A percentile compares a stretch with the other conserved stretches of the same genome.
These are phyloP conservation scores for Ranitomeya imitator DNA, from an alignment of 2,113 vertebrate species.

Conservation along the genomic window DNA sequence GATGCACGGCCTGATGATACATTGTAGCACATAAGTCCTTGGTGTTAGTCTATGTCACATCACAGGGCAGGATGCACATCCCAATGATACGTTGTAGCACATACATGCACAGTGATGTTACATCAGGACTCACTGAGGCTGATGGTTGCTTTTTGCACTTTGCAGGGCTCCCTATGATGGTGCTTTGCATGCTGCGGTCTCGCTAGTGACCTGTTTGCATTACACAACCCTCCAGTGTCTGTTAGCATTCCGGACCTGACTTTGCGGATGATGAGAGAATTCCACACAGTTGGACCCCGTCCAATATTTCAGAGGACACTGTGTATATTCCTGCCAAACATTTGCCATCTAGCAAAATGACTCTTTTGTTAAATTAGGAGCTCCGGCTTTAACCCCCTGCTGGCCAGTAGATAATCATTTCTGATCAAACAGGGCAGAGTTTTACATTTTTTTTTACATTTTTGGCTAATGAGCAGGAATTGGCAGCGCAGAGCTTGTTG, in stretches of 20 bases:
- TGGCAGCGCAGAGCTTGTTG: slow-evolving; percentile 10
- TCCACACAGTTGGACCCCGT: slow-evolving; percentile 25
- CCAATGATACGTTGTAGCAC: too few relatives aligned
- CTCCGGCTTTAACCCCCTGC: slow-evolving; percentile 45
- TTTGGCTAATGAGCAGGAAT: slow-evolving; percentile 26
- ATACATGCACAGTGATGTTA: background rate
- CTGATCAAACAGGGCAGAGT: slow-evolving; percentile 27
- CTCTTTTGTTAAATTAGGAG: slow-evolving; percentile 44
- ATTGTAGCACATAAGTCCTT: too few relatives aligned
- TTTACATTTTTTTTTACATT: background rate
- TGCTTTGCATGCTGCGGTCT: background rate
- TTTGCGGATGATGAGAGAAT: slow-evolving; percentile 54
- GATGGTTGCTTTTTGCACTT: background rate
- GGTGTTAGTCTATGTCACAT: too few relatives aligned
- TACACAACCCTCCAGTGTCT: background rate
- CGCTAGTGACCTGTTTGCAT: background rate
- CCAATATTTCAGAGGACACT: slow-evolving; percentile 36
- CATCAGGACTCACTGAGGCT: background rate
- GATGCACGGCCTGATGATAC: too few relatives aligned
- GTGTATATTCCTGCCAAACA: slow-evolving; percentile 41
- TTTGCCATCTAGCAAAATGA: slow-evolving; percentile 52
- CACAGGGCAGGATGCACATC: background rate
- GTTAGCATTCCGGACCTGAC: slow-evolving; percentile 47
- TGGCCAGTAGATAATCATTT: slow-evolving; percentile 14
- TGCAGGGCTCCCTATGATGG: background rate